A percentile compares a stretch with the other conserved stretches of the same genome.
Conservation (phyloP, 2,797 vertebrate genomes). For the Oryzias sinensis region DNA sequence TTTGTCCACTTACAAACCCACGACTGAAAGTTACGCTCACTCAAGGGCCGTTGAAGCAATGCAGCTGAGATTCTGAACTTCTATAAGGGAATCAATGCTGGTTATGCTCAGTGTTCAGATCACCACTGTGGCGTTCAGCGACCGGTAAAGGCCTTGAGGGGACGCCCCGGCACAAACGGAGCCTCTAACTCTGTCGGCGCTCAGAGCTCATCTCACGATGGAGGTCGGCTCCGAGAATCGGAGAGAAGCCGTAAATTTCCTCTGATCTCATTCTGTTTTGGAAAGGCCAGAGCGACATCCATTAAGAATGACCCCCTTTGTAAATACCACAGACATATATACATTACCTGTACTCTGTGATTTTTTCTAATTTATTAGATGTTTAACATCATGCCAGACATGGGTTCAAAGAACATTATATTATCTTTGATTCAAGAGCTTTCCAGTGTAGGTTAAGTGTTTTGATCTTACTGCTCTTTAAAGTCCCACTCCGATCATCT, state of each 20-base stretch:
- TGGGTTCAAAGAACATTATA: too few species aligned
- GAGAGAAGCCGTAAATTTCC: constrained; percentile 45
- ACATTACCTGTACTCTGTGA: too few species aligned
- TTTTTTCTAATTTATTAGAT: too few species aligned
- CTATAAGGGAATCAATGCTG: constrained; percentile 44
- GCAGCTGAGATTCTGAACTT: constrained; percentile 18
- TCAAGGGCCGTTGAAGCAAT: constrained; percentile 27
- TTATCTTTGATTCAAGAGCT: too few species aligned
- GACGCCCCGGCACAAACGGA: constrained; percentile 45
- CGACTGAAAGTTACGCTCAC: constrained; percentile 6
- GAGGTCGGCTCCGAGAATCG: neutral
- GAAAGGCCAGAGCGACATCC: constrained; percentile 48
- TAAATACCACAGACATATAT: too few species aligned
- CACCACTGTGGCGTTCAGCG: constrained; percentile 24
- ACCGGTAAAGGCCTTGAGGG: constrained; percentile 36
- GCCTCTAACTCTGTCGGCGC: constrained; percentile 31
- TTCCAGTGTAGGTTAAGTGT: too few species aligned
- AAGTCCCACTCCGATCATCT: too few species aligned
- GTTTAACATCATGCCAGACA: too few species aligned
- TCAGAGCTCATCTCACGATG: constrained; percentile 4
- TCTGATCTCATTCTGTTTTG: constrained; percentile 34
- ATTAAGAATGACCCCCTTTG: neutral
- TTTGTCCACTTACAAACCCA: too few species aligned
- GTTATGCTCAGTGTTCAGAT: too few species aligned
- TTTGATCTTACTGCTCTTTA: too few species aligned